Conservation (phyloP, 2,888 invertebrate genomes). For the Cryptus viduatorius region DNA sequence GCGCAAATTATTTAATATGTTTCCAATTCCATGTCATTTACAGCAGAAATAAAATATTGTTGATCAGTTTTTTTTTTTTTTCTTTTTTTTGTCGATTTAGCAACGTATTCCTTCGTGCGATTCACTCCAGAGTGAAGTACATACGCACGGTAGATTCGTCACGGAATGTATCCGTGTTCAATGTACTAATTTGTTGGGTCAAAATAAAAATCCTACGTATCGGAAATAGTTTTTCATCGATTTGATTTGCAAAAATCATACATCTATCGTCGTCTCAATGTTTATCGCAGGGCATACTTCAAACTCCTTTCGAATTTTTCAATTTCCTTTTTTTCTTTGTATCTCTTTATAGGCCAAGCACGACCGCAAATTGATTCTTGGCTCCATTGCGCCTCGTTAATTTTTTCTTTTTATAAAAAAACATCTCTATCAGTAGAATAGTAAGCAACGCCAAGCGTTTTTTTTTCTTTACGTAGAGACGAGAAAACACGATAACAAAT, state of each 20-base stretch:
- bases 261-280: constrained; percentile 43
- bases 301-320: constrained; percentile 43
- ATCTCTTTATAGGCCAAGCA: constrained; percentile 48
- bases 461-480: constrained; percentile 54
- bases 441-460: constrained; percentile 65
- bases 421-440: constrained; percentile 68
- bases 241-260: constrained; percentile 49
- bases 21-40: constrained; percentile 77
- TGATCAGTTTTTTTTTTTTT: constrained; percentile 44
- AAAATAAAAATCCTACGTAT: constrained; percentile 60
- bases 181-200: constrained; percentile 20
- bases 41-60: constrained; percentile 70
- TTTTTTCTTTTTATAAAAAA: constrained; percentile 69
- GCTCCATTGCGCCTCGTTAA: constrained; percentile 65
- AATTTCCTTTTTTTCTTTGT: constrained; percentile 37
- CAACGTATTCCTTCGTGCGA: constrained; percentile 25
- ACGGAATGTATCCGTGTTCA: constrained; percentile 42
- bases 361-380: constrained; percentile 53
- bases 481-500: constrained; percentile 61
- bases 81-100: constrained; percentile 24
- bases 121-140: constrained; percentile 25
- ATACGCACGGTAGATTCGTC: constrained; percentile 26
- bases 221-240: constrained; percentile 53
- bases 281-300: constrained; percentile 48
- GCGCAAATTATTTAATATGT: constrained; percentile 82